A percentile compares a stretch with the other conserved stretches of the same genome.
phyloP scores from a whole-genome alignment of 2,113 vertebrate genomes.

The Lophotis ruficrista region DNA sequence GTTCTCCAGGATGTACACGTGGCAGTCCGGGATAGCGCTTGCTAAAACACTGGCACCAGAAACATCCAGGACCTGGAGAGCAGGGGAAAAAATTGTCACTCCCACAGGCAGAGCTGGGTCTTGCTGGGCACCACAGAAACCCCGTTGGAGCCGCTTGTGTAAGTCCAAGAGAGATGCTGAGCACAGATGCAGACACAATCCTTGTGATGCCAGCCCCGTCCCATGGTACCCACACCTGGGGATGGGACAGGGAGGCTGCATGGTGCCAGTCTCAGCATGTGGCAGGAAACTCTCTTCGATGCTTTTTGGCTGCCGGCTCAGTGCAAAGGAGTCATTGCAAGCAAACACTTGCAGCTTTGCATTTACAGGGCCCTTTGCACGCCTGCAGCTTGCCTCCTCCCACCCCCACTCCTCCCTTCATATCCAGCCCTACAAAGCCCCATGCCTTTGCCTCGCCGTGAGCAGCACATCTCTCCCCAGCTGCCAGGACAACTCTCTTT shows the following conservation, averaged over 20 bases:
- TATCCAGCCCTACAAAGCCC: neutral
- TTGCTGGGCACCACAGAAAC: neutral
- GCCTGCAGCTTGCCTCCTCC: neutral
- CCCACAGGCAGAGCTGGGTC: rapidly evolving
- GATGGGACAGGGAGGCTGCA: neutral
- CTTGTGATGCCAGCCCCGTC: neutral
- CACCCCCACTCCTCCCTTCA: neutral
- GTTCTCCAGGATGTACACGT: conserved; percentile 87
- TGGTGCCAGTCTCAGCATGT: rapidly evolving
- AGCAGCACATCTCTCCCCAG: neutral
- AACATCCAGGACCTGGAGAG: conserved; percentile 86
- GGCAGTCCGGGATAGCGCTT: conserved; percentile 76
- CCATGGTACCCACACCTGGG: neutral
- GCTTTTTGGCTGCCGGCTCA: neutral
- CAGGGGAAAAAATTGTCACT: neutral
- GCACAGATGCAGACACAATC: neutral
- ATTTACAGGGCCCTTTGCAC: neutral
- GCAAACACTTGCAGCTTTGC: neutral
- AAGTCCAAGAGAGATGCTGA: neutral
- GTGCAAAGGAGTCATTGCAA: neutral
- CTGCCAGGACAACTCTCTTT: conserved; percentile 4
- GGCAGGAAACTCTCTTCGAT: neutral
- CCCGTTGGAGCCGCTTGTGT: neutral
- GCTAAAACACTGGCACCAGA: conserved; percentile 85
- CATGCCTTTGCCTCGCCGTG: neutral